Evolutionary conservation across 1,140 invertebrate species (phyloP).

Genomic region (Neotoxoptera formosana): DNA sequence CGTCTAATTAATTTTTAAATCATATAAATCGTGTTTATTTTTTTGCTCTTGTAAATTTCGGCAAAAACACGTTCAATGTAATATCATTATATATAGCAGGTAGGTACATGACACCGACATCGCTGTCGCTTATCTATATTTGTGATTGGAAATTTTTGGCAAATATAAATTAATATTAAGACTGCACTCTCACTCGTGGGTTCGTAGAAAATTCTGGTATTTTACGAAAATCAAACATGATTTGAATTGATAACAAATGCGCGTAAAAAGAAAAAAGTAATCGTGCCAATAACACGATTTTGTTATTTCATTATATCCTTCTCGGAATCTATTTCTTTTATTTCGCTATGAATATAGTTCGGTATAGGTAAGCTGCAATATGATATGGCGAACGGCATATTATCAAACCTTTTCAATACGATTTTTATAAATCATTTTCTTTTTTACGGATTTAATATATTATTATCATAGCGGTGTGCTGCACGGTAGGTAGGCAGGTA

Average conservation of each 20-base stretch:
- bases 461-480: not conserved
- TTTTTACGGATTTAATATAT: not conserved
- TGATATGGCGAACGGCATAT: not conserved
- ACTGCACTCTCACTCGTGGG: not conserved
- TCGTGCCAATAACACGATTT: not conserved
- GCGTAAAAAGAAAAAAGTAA: not conserved
- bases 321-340: not conserved
- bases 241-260: not conserved
- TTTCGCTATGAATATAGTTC: not conserved
- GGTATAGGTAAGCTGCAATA: not conserved
- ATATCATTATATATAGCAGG: not conserved
- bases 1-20: not conserved
- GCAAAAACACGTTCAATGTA: not conserved
- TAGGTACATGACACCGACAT: not conserved
- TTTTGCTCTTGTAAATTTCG: not conserved
- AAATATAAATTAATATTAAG: not conserved
- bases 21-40: not conserved
- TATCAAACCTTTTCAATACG: not conserved
- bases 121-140: not conserved
- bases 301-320: not conserved
- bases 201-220: not conserved
- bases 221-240: not conserved
- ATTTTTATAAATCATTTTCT: slow-evolving; percentile 15
- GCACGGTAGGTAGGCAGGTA: not conserved
- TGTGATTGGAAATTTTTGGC: not conserved